These are phyloP conservation scores for Halyomorpha halys DNA, from an alignment of 1,140 invertebrate genomes.

Conservation along the genomic window DNA sequence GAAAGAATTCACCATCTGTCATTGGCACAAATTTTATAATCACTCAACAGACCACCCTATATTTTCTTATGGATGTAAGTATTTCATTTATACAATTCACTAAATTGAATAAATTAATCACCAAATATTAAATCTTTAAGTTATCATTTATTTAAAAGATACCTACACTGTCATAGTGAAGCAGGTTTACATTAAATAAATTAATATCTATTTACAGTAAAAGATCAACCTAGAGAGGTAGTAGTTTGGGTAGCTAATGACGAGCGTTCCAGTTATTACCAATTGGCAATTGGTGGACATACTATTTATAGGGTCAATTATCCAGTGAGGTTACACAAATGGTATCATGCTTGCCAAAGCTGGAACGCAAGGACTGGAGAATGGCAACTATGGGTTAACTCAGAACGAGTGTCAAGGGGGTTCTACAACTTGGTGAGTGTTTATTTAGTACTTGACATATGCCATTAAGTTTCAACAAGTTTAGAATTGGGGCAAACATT, in stretches of 20 bases:
- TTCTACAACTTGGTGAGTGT: conserved; percentile 67
- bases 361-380: conserved; percentile 77
- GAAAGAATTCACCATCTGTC: conserved; percentile 69
- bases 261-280: conserved; percentile 65
- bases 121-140: background rate
- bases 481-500: no score
- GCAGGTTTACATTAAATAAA: background rate
- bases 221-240: conserved; percentile 56
- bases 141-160: background rate
- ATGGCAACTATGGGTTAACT: conserved; percentile 78
- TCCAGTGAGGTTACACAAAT: conserved; percentile 62
- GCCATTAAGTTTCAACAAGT: no score
- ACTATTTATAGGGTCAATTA: conserved; percentile 73
- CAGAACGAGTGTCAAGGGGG: conserved; percentile 66
- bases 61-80: conserved; percentile 69
- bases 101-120: background rate
- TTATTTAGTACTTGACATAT: no score
- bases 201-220: conserved; percentile 40
- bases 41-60: conserved; percentile 68
- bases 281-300: conserved; percentile 64
- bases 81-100: background rate
- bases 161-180: no score
- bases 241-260: conserved; percentile 67
- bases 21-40: conserved; percentile 69
- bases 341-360: conserved; percentile 75